phyloP scores from a whole-genome alignment of 53 echinoderm and acorn worm genomes.

The Temnopleurus reevesii region DNA sequence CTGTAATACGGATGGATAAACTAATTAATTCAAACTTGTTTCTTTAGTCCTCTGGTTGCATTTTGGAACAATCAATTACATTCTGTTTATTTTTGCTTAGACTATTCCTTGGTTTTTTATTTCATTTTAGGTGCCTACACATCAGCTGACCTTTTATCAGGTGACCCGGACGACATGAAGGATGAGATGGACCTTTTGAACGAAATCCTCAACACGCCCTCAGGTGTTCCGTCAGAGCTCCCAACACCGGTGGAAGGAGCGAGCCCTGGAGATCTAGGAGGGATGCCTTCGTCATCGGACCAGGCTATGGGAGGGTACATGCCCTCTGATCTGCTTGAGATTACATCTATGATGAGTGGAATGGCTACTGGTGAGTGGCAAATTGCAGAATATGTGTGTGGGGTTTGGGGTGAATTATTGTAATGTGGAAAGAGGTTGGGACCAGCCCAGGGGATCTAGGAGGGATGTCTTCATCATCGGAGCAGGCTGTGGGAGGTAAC shows the following conservation, averaged over 20 bases:
- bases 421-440: too few relatives aligned
- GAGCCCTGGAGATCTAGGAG: conserved; percentile 46
- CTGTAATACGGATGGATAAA: too few relatives aligned
- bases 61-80: too few relatives aligned
- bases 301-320: conserved; percentile 66
- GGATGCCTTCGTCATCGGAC: conserved; percentile 46
- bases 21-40: too few relatives aligned
- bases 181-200: conserved; percentile 90
- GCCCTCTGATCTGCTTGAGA: conserved; percentile 91
- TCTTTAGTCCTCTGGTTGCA: too few relatives aligned
- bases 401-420: too few relatives aligned
- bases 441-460: conserved; percentile 44
- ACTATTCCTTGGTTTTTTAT: too few relatives aligned
- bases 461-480: conserved; percentile 51
- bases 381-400: too few relatives aligned
- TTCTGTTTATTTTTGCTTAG: too few relatives aligned
- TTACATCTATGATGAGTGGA: conserved; percentile 64
- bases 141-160: conserved; percentile 78
- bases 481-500: conserved; percentile 57
- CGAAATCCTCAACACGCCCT: conserved; percentile 96
- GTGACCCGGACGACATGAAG: conserved; percentile 65
- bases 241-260: not conserved
- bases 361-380: conserved; percentile 54
- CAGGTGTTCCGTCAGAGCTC: conserved; percentile 68
- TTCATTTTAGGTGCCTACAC: conserved; percentile 45